Conservation (phyloP, 2,113 vertebrate genomes). For the Calidris pygmaea region DNA sequence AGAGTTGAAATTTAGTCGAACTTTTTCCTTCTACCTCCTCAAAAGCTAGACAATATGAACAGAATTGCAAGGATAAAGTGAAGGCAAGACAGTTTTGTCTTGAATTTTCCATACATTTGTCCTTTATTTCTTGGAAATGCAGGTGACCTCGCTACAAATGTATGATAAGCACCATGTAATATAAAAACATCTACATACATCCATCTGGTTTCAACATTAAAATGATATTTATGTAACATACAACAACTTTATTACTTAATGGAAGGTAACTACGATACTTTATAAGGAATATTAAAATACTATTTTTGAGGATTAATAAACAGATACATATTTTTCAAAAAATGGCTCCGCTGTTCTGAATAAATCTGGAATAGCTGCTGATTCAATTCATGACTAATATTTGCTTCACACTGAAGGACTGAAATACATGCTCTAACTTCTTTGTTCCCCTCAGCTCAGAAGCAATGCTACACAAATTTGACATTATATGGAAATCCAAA, state of each 20-base stretch:
- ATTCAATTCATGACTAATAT: background rate
- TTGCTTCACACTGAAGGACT: background rate
- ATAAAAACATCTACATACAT: conserved; percentile 36
- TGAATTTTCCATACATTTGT: background rate
- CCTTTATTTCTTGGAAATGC: background rate
- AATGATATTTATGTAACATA: conserved; percentile 36
- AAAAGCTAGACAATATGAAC: background rate
- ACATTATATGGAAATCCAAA: background rate
- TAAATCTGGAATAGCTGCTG: background rate
- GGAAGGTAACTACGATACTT: conserved; percentile 20
- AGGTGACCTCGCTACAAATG: background rate
- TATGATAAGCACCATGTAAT: conserved; percentile 2
- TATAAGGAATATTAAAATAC: conserved; percentile 36
- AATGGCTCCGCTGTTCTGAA: background rate
- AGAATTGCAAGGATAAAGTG: background rate
- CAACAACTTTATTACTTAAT: conserved; percentile 40
- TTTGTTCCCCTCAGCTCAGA: background rate
- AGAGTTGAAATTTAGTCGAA: background rate
- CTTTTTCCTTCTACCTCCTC: background rate
- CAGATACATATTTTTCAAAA: background rate
- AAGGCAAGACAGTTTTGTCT: background rate
- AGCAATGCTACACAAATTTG: background rate
- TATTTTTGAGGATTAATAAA: conserved; percentile 27
- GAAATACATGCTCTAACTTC: background rate
- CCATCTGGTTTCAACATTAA: conserved; percentile 59